Percentiles rank a stretch among this genome's conserved stretches.
phyloP scores from a whole-genome alignment of 2,888 invertebrate genomes.

The Sesia apiformis region DNA sequence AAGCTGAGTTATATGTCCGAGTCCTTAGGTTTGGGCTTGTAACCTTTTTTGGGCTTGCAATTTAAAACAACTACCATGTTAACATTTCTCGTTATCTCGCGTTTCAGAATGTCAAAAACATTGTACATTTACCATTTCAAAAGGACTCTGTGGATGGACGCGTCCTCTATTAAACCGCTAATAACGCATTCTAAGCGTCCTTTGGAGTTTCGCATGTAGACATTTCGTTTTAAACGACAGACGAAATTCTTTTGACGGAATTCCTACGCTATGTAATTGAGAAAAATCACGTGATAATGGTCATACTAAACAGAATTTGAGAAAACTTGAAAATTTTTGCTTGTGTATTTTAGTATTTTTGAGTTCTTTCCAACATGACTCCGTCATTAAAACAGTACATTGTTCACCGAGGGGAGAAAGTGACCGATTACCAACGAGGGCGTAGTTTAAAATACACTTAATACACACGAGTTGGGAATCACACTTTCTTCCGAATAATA shows the following conservation, averaged over 20 bases:
- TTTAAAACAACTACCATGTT: constrained; percentile 22
- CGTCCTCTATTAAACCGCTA: neutral
- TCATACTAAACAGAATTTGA: neutral
- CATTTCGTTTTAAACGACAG: neutral
- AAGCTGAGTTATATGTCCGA: constrained; percentile 17
- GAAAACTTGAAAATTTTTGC: no score
- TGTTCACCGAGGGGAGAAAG: no score
- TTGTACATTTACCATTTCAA: constrained; percentile 1
- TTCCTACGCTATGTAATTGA: neutral
- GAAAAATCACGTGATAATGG: neutral
- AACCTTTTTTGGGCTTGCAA: no score
- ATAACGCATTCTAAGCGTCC: neutral
- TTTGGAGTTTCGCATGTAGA: neutral
- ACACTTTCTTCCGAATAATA: no score
- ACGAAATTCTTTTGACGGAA: neutral
- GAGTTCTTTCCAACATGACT: no score
- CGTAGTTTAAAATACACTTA: no score
- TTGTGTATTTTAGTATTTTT: no score
- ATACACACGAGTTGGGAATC: no score
- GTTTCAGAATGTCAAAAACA: constrained; percentile 24
- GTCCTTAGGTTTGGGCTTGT: no score
- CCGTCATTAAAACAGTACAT: no score
- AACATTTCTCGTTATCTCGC: constrained; percentile 28
- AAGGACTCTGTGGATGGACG: neutral
- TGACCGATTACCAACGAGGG: no score